Base-by-base conservation (phyloP, 1,140 invertebrate genomes). In the Danaus melanippus region DNA sequence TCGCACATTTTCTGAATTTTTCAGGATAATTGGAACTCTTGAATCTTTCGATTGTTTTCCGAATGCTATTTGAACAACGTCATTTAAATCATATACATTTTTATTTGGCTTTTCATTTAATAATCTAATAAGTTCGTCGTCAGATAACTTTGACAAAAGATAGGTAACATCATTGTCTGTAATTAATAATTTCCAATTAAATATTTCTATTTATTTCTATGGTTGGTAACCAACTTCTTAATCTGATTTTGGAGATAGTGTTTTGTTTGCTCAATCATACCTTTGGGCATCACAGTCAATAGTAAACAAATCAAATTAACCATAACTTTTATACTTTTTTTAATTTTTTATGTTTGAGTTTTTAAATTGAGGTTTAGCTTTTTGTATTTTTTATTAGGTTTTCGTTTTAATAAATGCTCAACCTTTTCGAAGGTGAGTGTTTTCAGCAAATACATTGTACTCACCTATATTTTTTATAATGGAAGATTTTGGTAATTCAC, bases 101-200 rank as follows among this genome's bases (percentile, higher is more conserved):
- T 76, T 79, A 11, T 66, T 65, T 8, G 77, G 76, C 52, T 79
- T 67, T 41, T 71, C 66, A 32, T 66, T 76, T 45, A 85, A 60
- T 15, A 85, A 64, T 50, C 69, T 75, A 32, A 83, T 58, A 43
- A 85, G 58, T 46, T 83, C 76, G 42, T 74, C 63, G 41, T 85
- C 78, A 4, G 73, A 73, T 60, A 85, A 64, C 65, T 83, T 82
- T 10, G 82, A 82, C 48, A 85, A 59, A 43, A 85, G 45, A 62
- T 83, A 80, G 8, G 68, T 69, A 12, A 60, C 63, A 46, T 85
- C 75, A 46, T 70, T 67, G 52, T 69, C 79, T 82, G 52, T 12
- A 50, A 62, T 46, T 56, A 48, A 55, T 51, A 40, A 50, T 21
- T 32, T 32, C 6, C 21, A 8, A 32, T 32, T 32, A 32, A 32